phyloP scores from a whole-genome alignment of 2,888 invertebrate species.

The Ochropacha duplaris region DNA sequence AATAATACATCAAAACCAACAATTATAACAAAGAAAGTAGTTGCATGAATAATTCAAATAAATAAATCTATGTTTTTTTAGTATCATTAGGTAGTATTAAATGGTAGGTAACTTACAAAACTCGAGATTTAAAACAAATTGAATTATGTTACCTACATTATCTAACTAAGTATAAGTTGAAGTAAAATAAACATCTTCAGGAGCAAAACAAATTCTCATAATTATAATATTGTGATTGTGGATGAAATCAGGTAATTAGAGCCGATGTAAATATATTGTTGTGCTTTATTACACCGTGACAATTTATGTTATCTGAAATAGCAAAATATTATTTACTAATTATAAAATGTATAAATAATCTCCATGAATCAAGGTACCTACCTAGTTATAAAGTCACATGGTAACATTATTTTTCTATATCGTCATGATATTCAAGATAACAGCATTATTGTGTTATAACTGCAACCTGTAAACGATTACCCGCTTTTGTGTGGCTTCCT shows the following conservation, averaged over 20 bases:
- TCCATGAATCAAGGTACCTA: neutral
- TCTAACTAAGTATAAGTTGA: neutral
- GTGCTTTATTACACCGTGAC: neutral
- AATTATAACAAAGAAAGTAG: no score
- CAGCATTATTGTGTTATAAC: constrained; percentile 38
- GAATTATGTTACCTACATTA: no score
- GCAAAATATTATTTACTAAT: neutral
- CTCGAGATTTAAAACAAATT: neutral
- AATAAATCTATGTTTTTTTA: no score
- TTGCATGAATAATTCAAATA: no score
- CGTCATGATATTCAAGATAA: neutral
- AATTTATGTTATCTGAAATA: neutral
- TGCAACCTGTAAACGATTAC: constrained; percentile 34
- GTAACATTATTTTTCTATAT: neutral
- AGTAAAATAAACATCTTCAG: neutral
- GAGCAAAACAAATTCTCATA: neutral
- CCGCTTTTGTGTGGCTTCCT: constrained; percentile 61
- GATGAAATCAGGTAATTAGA: neutral
- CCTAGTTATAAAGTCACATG: neutral
- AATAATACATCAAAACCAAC: no score
- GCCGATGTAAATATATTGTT: neutral
- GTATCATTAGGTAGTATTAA: no score
- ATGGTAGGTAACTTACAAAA: neutral
- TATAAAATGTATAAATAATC: neutral
- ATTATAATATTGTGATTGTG: neutral